phyloP scores from a whole-genome alignment of 2,797 vertebrate genomes.

The Squalus acanthias region DNA sequence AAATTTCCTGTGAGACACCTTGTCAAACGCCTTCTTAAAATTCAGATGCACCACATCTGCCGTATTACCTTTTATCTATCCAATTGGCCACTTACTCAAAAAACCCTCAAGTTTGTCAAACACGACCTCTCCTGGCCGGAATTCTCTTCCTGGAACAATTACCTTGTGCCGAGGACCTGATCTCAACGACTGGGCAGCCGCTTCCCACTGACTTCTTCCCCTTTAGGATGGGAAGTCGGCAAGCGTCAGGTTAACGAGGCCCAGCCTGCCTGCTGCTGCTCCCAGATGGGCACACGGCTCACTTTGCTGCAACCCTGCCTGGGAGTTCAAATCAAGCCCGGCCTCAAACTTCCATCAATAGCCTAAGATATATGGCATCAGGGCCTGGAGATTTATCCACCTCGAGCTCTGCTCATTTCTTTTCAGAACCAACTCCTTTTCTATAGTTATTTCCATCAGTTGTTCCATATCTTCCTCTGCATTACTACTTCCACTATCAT shows the following conservation, averaged over 20 bases:
- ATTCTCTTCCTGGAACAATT: background rate
- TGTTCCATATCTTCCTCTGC: background rate
- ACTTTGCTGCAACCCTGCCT: background rate
- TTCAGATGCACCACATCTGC: too few relatives aligned
- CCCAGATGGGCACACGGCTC: background rate
- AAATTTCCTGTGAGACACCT: background rate
- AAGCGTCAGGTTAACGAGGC: background rate
- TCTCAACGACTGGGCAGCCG: background rate
- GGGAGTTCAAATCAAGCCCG: background rate
- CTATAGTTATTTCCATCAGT: background rate
- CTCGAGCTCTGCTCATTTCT: background rate
- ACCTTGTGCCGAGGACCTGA: background rate
- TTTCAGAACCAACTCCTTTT: background rate
- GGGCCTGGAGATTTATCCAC: background rate
- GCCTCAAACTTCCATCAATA: background rate
- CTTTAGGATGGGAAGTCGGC: background rate
- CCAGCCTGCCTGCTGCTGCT: background rate
- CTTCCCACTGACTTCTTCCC: background rate
- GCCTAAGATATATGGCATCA: background rate
- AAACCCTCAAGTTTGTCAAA: background rate
- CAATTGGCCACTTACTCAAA: background rate
- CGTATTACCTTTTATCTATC: background rate
- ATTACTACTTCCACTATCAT: background rate
- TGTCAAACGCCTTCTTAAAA: background rate
- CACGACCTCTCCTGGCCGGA: background rate